Evolutionary conservation across 2,113 vertebrate genomes (phyloP), one percentile per base, ranked within the genome.

Genomic region (Apistogramma diplotaenia): DNA sequence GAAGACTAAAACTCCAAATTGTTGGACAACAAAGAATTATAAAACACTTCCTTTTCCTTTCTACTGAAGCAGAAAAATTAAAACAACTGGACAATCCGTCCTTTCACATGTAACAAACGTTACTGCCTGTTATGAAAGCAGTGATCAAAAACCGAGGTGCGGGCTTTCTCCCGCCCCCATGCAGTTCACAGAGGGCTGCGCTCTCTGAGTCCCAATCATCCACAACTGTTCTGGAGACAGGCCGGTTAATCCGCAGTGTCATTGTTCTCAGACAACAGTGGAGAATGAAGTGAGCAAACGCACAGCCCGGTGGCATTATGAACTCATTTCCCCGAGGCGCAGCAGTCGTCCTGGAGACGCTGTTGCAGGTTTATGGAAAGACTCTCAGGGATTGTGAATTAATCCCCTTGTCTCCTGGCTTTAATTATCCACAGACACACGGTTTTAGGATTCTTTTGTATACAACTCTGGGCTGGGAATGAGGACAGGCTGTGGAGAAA

Each of bases 341-440:
- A 86, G 80, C 79, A 80, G 93, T 94, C 82, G 88, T 92, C 92
- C 58, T 92, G 89, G 89, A 86, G 91, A 95, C 85, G 62, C 87
- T 72, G 85, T 83, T 54, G 86, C 91, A 93, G 91, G 89, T 93
- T 91, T 90, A 89, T 85, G 74, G 81, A 90, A 91, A 90, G 86
- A 89, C 90, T 93, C 74, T 11, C 70, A 76, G 89, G 92, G 93
- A 94, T 94, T 91, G 78, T 10, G 56, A 88, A 91, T 93, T 93
- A 95, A 95, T 94, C 92, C 92, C 91, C 91, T 89, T 84, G 91
- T 92, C 84, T 91, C 83, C 84, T 73, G 82, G 82, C 90, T 92
- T 88, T 88, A 91, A 91, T 93, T 93, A 93, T 91, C 89, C 87
- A 85, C 86, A 83, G 76, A 87, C 78, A 92, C 84, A 75, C 29